These are phyloP conservation scores for Allacma fusca DNA, from an alignment of 2,888 invertebrate species.

Conservation along the genomic window DNA sequence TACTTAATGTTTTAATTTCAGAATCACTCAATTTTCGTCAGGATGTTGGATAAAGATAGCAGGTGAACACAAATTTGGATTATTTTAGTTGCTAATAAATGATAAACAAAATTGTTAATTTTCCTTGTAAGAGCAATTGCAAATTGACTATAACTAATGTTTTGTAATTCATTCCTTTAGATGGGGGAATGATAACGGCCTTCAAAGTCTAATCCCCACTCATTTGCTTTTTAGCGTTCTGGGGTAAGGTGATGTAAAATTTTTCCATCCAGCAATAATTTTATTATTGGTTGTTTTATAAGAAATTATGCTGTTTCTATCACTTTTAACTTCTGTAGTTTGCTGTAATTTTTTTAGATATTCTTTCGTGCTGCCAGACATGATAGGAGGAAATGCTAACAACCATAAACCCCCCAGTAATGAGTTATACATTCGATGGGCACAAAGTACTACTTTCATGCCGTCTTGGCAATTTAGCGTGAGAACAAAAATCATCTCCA, in stretches of 20 bases:
- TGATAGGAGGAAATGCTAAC: slow-evolving; percentile 19
- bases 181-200: background rate
- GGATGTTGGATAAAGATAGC: slow-evolving; percentile 79
- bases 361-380: slow-evolving; percentile 26
- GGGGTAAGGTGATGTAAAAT: slow-evolving; percentile 1
- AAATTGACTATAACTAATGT: too few species aligned
- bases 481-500: too few species aligned
- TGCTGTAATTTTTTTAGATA: background rate
- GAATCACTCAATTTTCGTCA: slow-evolving; percentile 73
- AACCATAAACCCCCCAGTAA: background rate
- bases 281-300: too few species aligned
- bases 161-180: background rate
- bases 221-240: background rate
- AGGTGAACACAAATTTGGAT: background rate
- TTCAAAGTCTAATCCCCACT: slow-evolving; percentile 22
- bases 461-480: slow-evolving; percentile 30
- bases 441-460: slow-evolving; percentile 29
- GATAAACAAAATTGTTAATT: too few species aligned
- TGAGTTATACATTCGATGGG: slow-evolving; percentile 29
- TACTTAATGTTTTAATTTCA: too few species aligned
- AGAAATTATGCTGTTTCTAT: too few species aligned
- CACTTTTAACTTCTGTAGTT: too few species aligned
- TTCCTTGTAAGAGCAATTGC: too few species aligned
- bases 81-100: background rate
- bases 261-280: too few species aligned